Base-by-base conservation (phyloP, 2,113 vertebrate genomes). In the Saimiri boliviensis region DNA sequence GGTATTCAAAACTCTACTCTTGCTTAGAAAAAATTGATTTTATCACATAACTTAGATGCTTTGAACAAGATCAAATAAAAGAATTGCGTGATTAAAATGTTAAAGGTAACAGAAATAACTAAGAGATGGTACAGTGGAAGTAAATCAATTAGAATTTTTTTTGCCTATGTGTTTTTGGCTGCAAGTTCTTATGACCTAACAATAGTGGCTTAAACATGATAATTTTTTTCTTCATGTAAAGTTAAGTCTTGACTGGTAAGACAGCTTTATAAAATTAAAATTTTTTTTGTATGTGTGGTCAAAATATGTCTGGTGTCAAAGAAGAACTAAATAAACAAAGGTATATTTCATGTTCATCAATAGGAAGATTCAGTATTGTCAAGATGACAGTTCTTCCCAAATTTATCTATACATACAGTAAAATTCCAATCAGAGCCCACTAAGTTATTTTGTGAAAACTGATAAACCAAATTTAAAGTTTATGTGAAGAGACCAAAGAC, bases 11-110 rank as follows among this genome's bases (percentile, higher is more conserved):
- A 63, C 49, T 79, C 23, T 8, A 16, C 9, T 23, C 19, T 80
- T 86, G 30, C 71, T 80, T 86, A 68, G 52, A 96, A 45, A 90
- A 96, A 96, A 84, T 6, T 47, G 10, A 63, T 32, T 40, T 54
- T 63, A 73, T 71, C 35, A 77, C 2, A 4, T 45, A 30, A 80
- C 37, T 32, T 86, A 56, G 66, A 32, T 56, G 37, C 30, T 81
- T 52, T 45, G 30, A 54, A 66, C n/a, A 21, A 47, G 37, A 25
- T 74, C 3, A 86, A 54, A 86, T n/a, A 27, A 70, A 91, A 73
- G 8, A 30, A 52, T 20, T 73, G 10, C 0, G 54, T 27, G 30
- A n/a, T 19, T 76, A 42, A 42, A 76, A 63, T 76, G 40, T 35
- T 94, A 54, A 74, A 49, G 37, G 14, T 82, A 58, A 68, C 5